phyloP scores from a whole-genome alignment of 2,888 invertebrate genomes.

The Heliconius ismenius region DNA sequence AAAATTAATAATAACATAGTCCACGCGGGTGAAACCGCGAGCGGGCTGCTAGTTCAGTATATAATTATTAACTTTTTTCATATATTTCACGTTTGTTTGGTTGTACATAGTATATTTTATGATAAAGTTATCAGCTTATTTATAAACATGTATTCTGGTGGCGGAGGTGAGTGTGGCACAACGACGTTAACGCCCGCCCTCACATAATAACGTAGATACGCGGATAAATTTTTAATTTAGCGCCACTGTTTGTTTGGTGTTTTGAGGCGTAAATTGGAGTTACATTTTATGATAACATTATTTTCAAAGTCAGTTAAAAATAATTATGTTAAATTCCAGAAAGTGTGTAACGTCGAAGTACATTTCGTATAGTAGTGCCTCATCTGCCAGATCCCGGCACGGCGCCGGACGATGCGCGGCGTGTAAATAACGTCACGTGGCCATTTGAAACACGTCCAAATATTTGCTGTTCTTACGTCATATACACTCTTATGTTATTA shows the following conservation, averaged over 20 bases:
- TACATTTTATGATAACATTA: background rate
- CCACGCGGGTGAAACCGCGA: too few species aligned
- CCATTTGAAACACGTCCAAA: constrained; percentile 41
- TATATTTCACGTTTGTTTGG: background rate
- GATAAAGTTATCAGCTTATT: constrained; percentile 32
- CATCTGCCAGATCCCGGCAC: constrained; percentile 6
- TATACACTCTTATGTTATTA: constrained; percentile 10
- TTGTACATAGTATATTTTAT: background rate
- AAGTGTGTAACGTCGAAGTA: background rate
- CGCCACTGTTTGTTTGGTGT: background rate
- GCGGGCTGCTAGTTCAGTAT: too few species aligned
- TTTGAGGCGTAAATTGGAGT: background rate
- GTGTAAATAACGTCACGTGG: constrained; percentile 46
- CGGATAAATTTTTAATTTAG: constrained; percentile 9
- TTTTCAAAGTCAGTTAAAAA: background rate
- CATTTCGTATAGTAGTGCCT: constrained; percentile 2
- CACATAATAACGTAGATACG: constrained; percentile 25
- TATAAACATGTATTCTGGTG: constrained; percentile 43
- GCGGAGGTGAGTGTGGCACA: constrained; percentile 49
- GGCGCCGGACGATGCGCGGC: background rate
- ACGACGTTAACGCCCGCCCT: constrained; percentile 20
- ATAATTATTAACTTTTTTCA: background rate
- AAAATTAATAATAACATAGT: too few species aligned
- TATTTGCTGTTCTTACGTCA: constrained; percentile 39
- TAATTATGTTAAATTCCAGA: background rate